Evolutionary conservation across 2,113 vertebrate genomes (phyloP).

Genomic region (Bubo blakistoni): DNA sequence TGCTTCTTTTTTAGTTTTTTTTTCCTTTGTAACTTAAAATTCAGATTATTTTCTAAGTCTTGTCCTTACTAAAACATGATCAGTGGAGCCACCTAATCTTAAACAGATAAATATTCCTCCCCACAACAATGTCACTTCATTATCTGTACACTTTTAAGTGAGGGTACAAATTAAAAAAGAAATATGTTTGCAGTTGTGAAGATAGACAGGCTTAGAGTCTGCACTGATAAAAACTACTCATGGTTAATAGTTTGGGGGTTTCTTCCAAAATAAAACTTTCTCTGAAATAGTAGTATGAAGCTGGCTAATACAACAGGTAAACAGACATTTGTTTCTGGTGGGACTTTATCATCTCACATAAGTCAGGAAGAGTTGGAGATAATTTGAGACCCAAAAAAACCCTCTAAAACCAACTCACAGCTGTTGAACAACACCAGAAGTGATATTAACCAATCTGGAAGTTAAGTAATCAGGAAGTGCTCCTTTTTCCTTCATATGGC

Average conservation of each 20-base stretch:
- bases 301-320: not conserved
- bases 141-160: not conserved
- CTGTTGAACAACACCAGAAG: not conserved
- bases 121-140: not conserved
- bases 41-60: not conserved
- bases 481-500: slow-evolving; percentile 6
- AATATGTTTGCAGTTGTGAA: not conserved
- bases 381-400: not conserved
- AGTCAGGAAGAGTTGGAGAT: not conserved
- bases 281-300: not conserved
- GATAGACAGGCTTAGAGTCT: not conserved
- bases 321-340: not conserved
- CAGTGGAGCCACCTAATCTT: not conserved
- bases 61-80: not conserved
- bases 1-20: not conserved
- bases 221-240: not conserved
- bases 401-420: not conserved
- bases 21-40: not conserved
- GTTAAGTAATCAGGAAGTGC: slow-evolving; percentile 15
- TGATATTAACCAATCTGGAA: not conserved
- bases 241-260: not conserved
- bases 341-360: not conserved
- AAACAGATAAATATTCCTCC: not conserved
- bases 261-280: not conserved
- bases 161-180: not conserved